These are phyloP conservation scores for Mastomys natalensis DNA, from an alignment of 2,113 vertebrate species.

Conservation along the genomic window DNA sequence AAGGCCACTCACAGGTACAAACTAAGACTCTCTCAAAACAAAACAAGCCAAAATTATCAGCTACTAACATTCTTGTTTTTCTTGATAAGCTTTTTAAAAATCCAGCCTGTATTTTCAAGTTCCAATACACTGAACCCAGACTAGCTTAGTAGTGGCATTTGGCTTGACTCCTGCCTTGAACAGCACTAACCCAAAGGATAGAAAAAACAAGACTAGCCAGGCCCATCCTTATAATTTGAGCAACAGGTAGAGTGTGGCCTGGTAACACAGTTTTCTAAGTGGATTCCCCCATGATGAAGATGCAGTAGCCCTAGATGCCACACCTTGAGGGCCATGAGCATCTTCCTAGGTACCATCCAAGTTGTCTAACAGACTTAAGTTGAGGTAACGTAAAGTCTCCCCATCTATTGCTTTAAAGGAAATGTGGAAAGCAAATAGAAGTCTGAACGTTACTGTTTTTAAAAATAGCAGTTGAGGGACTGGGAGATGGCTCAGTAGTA, in stretches of 20 bases:
- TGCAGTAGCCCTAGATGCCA: neutral
- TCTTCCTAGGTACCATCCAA: neutral
- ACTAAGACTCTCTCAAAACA: neutral
- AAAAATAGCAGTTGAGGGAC: neutral
- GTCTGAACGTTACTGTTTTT: neutral
- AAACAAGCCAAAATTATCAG: constrained; percentile 1
- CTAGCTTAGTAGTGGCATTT: neutral
- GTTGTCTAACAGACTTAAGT: neutral
- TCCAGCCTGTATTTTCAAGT: neutral
- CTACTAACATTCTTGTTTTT: neutral
- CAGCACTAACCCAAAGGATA: neutral
- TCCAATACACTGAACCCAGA: neutral
- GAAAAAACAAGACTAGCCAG: neutral
- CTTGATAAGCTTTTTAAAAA: constrained; percentile 37
- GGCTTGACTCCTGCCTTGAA: neutral
- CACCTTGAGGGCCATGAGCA: neutral
- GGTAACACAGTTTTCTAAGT: neutral
- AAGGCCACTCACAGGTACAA: neutral
- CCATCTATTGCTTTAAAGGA: neutral
- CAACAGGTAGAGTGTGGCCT: neutral
- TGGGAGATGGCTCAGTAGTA: neutral
- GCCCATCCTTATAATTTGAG: neutral
- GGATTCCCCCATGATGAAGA: neutral
- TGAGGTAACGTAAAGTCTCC: neutral
- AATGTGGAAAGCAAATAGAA: neutral